Base-by-base conservation (phyloP, 2,113 vertebrate species). In the Tympanuchus pallidicinctus region DNA sequence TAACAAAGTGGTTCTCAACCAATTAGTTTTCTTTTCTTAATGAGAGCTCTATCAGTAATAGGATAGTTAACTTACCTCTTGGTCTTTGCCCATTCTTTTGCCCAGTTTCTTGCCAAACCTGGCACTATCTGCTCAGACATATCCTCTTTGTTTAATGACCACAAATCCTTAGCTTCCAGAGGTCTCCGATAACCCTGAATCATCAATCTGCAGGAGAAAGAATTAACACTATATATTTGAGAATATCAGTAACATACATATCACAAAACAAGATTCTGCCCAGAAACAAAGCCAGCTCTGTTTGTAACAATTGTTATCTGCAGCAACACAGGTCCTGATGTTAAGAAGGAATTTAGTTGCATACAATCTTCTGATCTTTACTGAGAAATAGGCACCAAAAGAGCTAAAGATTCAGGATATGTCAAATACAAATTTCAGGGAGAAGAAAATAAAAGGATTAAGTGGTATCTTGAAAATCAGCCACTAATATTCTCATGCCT, bases 101-200 rank as follows among this genome's bases (percentile, higher is more conserved):
- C 97, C 99, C 99, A 99, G 90, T 98, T 97, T 57, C 78, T 96
- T 20, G 98, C 98, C 94, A 99, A 91, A 82, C 97, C 96, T 1
- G 99, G 99, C 14, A 99, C 99, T 8, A 99, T 90, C 73, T 88
- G 94, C 16, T 98, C 97, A 1, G 99, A 99, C 11, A 67, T 97
- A 94, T 99, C 99, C 8, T 99, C 98, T 36, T 96, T 92, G 82
- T 99, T 99, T 73, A 99, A 90, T 5, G 98, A 99, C 99, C 99
- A 99, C 65, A 99, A 97, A 96, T 99, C 98, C 17, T 98, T 98
- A 82, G 98, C 97, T 91, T 99, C 98, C 93, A 99, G 96, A 5
- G 99, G 99, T 6, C 82, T 98, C 82, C 97, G 98, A 96, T 98
- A 99, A 71, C 99, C 99, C 3, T 34, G 97, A 89, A 99, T 47